phyloP scores from a whole-genome alignment of 2,113 vertebrate genomes.

The Empidonax traillii region DNA sequence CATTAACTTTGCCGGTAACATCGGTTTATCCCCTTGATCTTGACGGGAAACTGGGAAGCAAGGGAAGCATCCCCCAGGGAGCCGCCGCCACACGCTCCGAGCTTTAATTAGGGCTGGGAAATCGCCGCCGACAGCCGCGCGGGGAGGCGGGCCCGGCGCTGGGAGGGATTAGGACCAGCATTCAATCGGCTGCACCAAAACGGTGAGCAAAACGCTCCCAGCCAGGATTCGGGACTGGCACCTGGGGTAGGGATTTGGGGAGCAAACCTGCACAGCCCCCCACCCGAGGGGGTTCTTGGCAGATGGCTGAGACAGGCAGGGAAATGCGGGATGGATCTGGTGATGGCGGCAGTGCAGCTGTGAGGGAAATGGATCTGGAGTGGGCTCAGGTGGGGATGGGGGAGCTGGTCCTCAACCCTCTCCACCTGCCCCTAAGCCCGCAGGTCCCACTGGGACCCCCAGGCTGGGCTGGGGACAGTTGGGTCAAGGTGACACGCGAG shows the following conservation, averaged over 20 bases:
- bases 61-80: background rate
- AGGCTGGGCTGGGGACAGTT: accelerated
- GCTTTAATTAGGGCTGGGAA: slow-evolving; percentile 51
- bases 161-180: background rate
- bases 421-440: accelerated
- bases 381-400: background rate
- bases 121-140: background rate
- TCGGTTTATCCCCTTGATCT: slow-evolving; percentile 9
- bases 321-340: accelerated
- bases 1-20: background rate
- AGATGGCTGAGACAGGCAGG: background rate
- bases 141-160: background rate
- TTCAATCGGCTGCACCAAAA: accelerated
- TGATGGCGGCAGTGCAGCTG: background rate
- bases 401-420: background rate
- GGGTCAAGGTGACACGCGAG: accelerated
- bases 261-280: background rate
- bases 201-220: accelerated
- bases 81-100: background rate
- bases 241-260: accelerated
- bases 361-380: accelerated
- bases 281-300: accelerated
- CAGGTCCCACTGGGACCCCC: background rate
- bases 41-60: background rate
- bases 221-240: accelerated